Conservation (phyloP, 1,140 invertebrate genomes). For the Hetaerina americana region DNA sequence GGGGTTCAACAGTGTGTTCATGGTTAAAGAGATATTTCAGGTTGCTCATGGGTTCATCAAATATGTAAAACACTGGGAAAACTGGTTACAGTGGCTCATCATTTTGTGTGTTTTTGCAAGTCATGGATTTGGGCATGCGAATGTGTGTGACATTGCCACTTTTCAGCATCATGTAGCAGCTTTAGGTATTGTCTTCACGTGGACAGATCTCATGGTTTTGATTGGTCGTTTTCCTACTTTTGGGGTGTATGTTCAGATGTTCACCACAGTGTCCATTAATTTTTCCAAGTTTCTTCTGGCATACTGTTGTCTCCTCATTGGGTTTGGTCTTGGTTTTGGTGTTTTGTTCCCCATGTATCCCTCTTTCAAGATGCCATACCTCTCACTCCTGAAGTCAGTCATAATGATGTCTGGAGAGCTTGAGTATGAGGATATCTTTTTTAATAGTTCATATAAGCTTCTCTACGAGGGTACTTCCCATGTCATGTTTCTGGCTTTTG, state of each 20-base stretch:
- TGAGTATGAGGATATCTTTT: slow-evolving; percentile 74
- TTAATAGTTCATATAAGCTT: slow-evolving; percentile 34
- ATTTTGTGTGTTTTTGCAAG: slow-evolving; percentile 47
- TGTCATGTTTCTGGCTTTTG: slow-evolving; percentile 60
- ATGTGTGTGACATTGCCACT: slow-evolving; percentile 9
- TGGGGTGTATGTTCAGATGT: slow-evolving; percentile 75
- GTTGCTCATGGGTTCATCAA: slow-evolving; percentile 46
- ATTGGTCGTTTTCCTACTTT: slow-evolving; percentile 73
- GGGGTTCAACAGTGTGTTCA: slow-evolving; percentile 13
- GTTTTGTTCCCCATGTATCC: slow-evolving; percentile 64
- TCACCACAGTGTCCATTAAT: slow-evolving; percentile 66
- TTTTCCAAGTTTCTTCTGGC: slow-evolving; percentile 70
- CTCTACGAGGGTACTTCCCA: slow-evolving; percentile 42
- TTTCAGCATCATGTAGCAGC: slow-evolving; percentile 62
- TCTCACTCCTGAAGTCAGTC: slow-evolving; percentile 58
- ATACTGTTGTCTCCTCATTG: slow-evolving; percentile 63
- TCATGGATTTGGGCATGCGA: neutral
- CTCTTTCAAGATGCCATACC: slow-evolving; percentile 37
- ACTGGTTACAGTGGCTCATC: slow-evolving; percentile 67
- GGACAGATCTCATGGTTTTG: slow-evolving; percentile 70
- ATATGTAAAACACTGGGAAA: slow-evolving; percentile 68
- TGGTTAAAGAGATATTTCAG: slow-evolving; percentile 57
- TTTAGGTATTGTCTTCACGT: slow-evolving; percentile 58
- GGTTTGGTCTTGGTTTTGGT: slow-evolving; percentile 64
- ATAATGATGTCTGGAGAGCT: slow-evolving; percentile 83